These are phyloP conservation scores for Dasysyrphus tricinctus DNA, from an alignment of 2,888 invertebrate species.

Conservation along the genomic window DNA sequence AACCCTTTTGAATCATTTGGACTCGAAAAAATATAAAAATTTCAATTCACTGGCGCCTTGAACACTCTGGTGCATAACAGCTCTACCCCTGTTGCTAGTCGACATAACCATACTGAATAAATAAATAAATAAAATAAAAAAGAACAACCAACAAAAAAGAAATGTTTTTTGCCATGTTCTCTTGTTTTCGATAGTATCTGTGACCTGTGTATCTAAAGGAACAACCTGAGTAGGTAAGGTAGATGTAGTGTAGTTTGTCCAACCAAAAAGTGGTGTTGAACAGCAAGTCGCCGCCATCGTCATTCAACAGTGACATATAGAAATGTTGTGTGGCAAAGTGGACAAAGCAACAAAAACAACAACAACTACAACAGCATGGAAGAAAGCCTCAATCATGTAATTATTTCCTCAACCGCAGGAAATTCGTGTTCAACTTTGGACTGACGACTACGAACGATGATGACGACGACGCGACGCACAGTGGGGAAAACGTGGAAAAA, in stretches of 20 bases:
- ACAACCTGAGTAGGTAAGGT: conserved; percentile 3
- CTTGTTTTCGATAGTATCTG: conserved; percentile 7
- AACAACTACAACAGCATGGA: conserved; percentile 42
- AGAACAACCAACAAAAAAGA: not conserved
- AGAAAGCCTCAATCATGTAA: conserved; percentile 82
- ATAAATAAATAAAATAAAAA: conserved; percentile 3
- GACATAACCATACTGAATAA: not conserved
- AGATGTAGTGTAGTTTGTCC: not conserved
- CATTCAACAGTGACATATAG: conserved; percentile 57
- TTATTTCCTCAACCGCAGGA: conserved; percentile 82
- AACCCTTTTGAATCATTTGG: too few species aligned
- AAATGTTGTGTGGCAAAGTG: conserved; percentile 43
- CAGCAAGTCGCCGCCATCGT: conserved; percentile 40
- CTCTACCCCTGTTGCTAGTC: not conserved
- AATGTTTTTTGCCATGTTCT: conserved; percentile 25
- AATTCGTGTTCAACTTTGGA: conserved; percentile 67
- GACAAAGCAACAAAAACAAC: conserved; percentile 34
- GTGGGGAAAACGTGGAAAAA: too few species aligned
- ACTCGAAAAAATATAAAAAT: not conserved
- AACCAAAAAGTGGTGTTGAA: conserved; percentile 46
- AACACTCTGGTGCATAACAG: too few species aligned
- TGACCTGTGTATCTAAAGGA: conserved; percentile 19
- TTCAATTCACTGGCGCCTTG: not conserved
- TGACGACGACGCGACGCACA: conserved; percentile 24
- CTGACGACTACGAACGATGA: conserved; percentile 8